Base-by-base conservation (phyloP, 1,140 invertebrate species). In the Drosophila takahashii region DNA sequence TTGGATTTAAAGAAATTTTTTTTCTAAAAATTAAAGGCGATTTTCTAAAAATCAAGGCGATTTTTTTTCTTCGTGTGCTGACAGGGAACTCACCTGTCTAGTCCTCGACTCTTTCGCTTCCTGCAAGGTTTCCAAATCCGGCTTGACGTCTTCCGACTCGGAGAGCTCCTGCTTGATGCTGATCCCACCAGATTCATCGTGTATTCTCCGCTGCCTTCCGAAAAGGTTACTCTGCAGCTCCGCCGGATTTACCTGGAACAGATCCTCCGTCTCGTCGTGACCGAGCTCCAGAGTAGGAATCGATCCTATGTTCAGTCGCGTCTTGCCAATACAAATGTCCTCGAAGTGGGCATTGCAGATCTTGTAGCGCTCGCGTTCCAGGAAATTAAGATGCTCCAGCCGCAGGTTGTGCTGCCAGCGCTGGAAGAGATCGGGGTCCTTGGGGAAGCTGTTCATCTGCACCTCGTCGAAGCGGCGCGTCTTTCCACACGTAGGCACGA, bases 371-470 rank as follows among this genome's bases (percentile, higher is more conserved):
- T 91, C 90, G 2, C 90, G 77, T 18, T 91, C 90, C 22, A 79
- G 84, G 32, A 91, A 91, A 18, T 71, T 61, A 0, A 91, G 54
- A 26, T 87, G 78, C 0, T 91, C 90, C 13, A 91, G 32, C 0
- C 87, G 81, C 0, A 91, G 65, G 59, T 91, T 91, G 50, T 91
- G 90, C 3, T 71, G 75, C 90, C 90, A 91, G 16, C 71, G 76
- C 45, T 77, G 52, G 29, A 91, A 91, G 10, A 80, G 54, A 3
- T 44, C n/a, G 6, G 71, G 41, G 42, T 91, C 81, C 56, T 91
- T 91, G 50, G 90, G 90, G 18, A 91, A 91, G 47, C 90, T 91
- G 41, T 91, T 91, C 90, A 91, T 89, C 51, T 91, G 90, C 3
- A 79, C 90, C 18, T 91, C 90, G 47, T 91, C 90, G 22, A 79